Evolutionary conservation across 2,113 vertebrate species (phyloP), one percentile per base, ranked within the genome.

Genomic region (Zapus hudsonius): DNA sequence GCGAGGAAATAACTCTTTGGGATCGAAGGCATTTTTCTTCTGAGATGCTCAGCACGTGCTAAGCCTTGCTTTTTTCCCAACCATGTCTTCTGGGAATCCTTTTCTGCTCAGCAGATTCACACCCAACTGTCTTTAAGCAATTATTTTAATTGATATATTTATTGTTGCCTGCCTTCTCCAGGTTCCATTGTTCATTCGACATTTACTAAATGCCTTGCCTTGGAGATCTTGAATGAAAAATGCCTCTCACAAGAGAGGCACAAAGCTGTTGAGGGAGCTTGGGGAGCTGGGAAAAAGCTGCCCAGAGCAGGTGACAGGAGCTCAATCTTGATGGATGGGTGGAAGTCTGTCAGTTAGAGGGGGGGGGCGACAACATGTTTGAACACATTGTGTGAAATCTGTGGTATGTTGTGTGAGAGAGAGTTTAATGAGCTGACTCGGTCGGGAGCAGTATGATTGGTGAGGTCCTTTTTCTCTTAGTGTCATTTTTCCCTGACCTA

Each of bases 81-180:
- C 31, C 31, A 40, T 73, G 23, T 76, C 84, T 91, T 81, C 78
- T 76, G 78, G 91, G 95, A 94, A 89, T 85, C 29, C n/a, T 85
- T 90, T 95, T 52, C 84, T 84, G 16, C 78, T 92, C 87, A 89
- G 64, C 44, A 87, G 38, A 94, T 96, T 90, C 76, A 61, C 82
- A 90, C 42, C 69, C 79, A 74, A 81, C 72, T 63, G 23, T 87
- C 95, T 84, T 91, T 83, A 91, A 75, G 81, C 74, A 91, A 91
- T 93, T 94, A 91, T 81, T 95, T 94, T 95, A 93, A 94, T 95
- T 92, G 89, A 95, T 95, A 67, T 38, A 84, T 93, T 95, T 94
- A 61, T 63, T 94, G 90, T 96, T 90, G 78, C 72, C 57, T 87
- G 52, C 87, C 88, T 96, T 80, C 67, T 95, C 78, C 67, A 11